Evolutionary conservation across 2,888 invertebrate genomes (phyloP), one percentile per base, ranked within the genome.

Genomic region (Torymus texanus): DNA sequence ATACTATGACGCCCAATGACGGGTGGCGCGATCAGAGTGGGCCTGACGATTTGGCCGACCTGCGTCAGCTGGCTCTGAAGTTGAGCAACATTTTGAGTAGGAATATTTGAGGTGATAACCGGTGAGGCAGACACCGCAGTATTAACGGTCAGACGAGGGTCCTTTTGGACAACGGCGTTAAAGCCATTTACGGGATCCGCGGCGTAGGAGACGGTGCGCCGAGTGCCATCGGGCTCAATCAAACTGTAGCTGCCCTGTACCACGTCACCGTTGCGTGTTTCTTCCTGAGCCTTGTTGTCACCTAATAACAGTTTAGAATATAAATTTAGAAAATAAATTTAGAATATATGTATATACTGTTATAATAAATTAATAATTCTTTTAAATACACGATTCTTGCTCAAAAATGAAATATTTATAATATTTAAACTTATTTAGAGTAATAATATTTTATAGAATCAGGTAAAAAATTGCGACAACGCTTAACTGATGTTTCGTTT

Each of bases 251-350:
- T 87, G 29, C 89, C 89, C 76, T 88, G 86, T n/a, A 89, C 88
- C 2, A 87, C 84, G 63, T 89, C 88, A 21, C 88, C 88, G 72
- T 86, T 84, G 50, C 88, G 86, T 18, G 86, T 87, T 75, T 88
- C 89, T 68, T 88, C 86, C 76, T 89, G 89, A n/a, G 88, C 87
- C 76, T 89, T 89, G 85, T 88, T 88, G 83, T 89, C 89, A 18
- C 89, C 89, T 88, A 50, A 62, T 13, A 21, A 29, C 2, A 50
- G 50, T 51, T 65, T 65, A 41, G 8, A 29, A 63, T 12, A 13
- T 41, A 63, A 14, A 63, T 63, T 41, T 51, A 12, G 10, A 51
- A 51, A 18, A 50, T 11, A 50, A 65, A 14, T 59, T n/a, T 59
- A 41, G 41, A 41, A 8, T 41, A 8, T 41, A 5, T 8, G 21